These are phyloP conservation scores for Anguilla pacifica DNA, from an alignment of 2,797 vertebrate species.

Conservation along the genomic window DNA sequence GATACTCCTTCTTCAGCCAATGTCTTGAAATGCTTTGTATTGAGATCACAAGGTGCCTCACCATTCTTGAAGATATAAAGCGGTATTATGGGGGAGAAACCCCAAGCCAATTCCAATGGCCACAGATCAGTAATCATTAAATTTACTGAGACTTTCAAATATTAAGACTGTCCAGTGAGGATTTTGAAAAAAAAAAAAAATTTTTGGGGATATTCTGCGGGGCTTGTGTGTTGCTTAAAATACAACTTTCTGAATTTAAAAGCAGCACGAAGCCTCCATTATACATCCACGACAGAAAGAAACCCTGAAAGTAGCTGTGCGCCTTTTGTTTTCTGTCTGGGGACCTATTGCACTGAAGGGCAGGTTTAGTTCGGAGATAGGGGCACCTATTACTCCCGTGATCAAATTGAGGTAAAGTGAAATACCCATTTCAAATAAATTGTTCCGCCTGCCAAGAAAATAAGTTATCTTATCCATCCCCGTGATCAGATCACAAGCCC, in stretches of 20 bases:
- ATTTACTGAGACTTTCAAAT: slow-evolving; percentile 36
- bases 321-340: slow-evolving; percentile 39
- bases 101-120: slow-evolving; percentile 26
- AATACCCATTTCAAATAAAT: slow-evolving; percentile 62
- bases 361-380: slow-evolving; percentile 54
- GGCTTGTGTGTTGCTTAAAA: slow-evolving; percentile 26
- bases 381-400: slow-evolving; percentile 38
- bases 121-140: slow-evolving; percentile 30
- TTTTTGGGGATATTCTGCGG: slow-evolving; percentile 27
- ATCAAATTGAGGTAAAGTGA: slow-evolving; percentile 61
- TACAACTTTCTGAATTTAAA: slow-evolving; percentile 47
- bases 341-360: slow-evolving; percentile 42
- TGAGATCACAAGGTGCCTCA: slow-evolving; percentile 7
- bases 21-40: slow-evolving; percentile 15
- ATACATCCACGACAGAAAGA: slow-evolving; percentile 40
- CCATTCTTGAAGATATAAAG: slow-evolving; percentile 28
- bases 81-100: slow-evolving; percentile 20
- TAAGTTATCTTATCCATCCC: slow-evolving; percentile 55
- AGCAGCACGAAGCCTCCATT: slow-evolving; percentile 27
- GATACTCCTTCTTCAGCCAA: background rate
- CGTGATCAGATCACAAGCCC: slow-evolving; percentile 23
- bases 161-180: slow-evolving; percentile 12
- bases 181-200: slow-evolving; percentile 31
- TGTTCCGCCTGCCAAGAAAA: slow-evolving; percentile 54
- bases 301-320: slow-evolving; percentile 41